phyloP scores from a whole-genome alignment of 2,113 vertebrate genomes.

The Triplophysa rosa region DNA sequence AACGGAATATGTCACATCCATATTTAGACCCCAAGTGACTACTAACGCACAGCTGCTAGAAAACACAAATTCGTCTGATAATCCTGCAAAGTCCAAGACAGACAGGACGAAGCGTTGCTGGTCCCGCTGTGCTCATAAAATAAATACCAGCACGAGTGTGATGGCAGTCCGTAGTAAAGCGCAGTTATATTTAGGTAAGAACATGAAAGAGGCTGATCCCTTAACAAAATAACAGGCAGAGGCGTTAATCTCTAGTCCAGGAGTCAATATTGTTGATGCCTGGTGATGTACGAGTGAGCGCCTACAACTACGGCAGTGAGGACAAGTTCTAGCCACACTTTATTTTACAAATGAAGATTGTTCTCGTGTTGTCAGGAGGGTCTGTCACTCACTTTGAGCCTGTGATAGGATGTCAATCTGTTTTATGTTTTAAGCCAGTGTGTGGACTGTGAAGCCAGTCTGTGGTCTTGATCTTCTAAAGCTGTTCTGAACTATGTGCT shows the following conservation, averaged over 20 bases:
- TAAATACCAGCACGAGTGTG: conserved; percentile 72
- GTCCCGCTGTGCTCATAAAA: conserved; percentile 76
- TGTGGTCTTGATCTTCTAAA: conserved; percentile 10
- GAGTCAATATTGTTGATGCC: conserved; percentile 74
- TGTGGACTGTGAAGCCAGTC: conserved; percentile 18
- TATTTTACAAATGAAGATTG: conserved; percentile 53
- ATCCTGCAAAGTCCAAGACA: conserved; percentile 79
- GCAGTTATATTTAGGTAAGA: conserved; percentile 78
- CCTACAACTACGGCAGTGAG: conserved; percentile 34
- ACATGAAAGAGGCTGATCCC: conserved; percentile 73
- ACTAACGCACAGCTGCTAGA: conserved; percentile 82
- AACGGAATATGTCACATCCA: conserved; percentile 67
- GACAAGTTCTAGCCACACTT: conserved; percentile 64
- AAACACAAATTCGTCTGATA: conserved; percentile 84
- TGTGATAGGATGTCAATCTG: conserved; percentile 38
- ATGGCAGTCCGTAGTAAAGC: conserved; percentile 61
- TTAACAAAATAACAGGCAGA: conserved; percentile 78
- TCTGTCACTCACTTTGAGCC: conserved; percentile 38
- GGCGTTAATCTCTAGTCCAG: conserved; percentile 73
- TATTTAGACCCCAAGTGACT: conserved; percentile 83
- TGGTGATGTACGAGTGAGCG: conserved; percentile 62
- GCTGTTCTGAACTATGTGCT: conserved; percentile 2
- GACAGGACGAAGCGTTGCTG: conserved; percentile 80
- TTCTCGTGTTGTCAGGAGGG: conserved; percentile 13
- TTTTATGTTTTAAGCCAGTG: conserved; percentile 45